Base-by-base conservation (phyloP, 2,888 invertebrate species). In the Cerceris ruficornis region DNA sequence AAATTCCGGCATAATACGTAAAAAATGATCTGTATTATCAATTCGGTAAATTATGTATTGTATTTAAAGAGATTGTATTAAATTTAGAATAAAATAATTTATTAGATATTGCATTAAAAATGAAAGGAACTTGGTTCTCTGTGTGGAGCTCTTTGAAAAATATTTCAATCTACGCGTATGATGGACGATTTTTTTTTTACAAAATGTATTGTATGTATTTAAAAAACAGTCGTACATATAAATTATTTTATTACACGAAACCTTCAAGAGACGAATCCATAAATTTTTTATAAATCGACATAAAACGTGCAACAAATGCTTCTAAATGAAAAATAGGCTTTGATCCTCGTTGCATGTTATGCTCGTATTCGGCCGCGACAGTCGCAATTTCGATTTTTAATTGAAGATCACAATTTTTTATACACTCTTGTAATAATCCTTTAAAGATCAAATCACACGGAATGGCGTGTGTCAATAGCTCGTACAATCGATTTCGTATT, bases 261-360 rank as follows among this genome's bases (percentile, higher is more conserved):
- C 93, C 95, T 69, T 94, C 94, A 84, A 96, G 90, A 28, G 95
- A 94, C 87, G 96, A 95, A 90, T 97, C 97, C 91, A 98, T 94
- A 91, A 97, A 98, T 87, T 96, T 95, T 89, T 98, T 97, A 91
- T 98, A 98, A 84, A 98, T 95, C 49, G 96, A 95, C 99, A 99
- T 99, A 92, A 99, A 99, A 87, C 97, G 96, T 0, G 98, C 98
- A 61, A 98, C 96, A 93, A 99, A 99, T 2, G 98, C 98, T 93
- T 99, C 99, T 67, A 99, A 93, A 92, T 99, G 99, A 90, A 98
- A 98, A 87, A 99, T 98, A 28, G 97, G 95, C 93, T 99, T 99
- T 87, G 96, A 97, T 15, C 99, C 99, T 69, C 96, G 95, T 88
- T 96, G 96, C 95, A 99, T 96, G 85, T 98, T 95, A 91, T 99